phyloP scores from a whole-genome alignment of 1,140 invertebrate genomes.

The Drosophila tsacasi region DNA sequence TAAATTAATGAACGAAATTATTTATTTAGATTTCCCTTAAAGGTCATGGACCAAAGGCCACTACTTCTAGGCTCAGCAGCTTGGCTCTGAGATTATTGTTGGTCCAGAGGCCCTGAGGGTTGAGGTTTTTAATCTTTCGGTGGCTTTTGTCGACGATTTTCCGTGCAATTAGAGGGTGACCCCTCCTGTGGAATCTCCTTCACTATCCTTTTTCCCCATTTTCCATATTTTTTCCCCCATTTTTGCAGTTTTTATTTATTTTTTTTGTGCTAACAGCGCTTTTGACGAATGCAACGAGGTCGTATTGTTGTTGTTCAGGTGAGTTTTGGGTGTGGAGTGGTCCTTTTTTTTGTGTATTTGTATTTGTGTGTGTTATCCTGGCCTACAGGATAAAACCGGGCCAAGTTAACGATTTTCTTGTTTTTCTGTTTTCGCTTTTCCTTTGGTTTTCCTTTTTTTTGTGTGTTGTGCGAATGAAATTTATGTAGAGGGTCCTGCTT shows the following conservation, averaged over 20 bases:
- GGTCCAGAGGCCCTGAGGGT: neutral
- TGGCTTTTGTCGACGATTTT: conserved; percentile 29
- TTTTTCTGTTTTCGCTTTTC: conserved; percentile 13
- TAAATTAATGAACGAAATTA: neutral
- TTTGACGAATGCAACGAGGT: conserved; percentile 76
- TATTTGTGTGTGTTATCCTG: conserved; percentile 19
- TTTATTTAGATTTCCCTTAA: neutral
- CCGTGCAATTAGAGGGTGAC: conserved; percentile 48
- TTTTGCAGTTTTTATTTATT: conserved; percentile 43
- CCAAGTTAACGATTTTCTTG: conserved; percentile 76
- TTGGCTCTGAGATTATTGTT: conserved; percentile 13
- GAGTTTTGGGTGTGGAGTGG: conserved; percentile 15
- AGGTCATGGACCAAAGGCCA: conserved; percentile 2
- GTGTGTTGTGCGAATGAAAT: conserved; percentile 59
- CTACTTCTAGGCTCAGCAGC: neutral
- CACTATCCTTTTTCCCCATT: conserved; percentile 6
- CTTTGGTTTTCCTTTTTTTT: neutral
- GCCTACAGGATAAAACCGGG: conserved; percentile 50
- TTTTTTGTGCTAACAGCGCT: conserved; percentile 52
- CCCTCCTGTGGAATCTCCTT: conserved; percentile 20
- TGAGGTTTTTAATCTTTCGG: conserved; percentile 26
- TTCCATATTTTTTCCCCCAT: conserved; percentile 24
- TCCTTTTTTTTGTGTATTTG: conserved; percentile 14
- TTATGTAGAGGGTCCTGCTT: conserved; percentile 42
- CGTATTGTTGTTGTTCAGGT: conserved; percentile 36